Percentiles rank a stretch among this genome's conserved stretches.
Evolutionary conservation across 2,888 invertebrate species (phyloP).

Genomic region (Temnothorax ravouxi): DNA sequence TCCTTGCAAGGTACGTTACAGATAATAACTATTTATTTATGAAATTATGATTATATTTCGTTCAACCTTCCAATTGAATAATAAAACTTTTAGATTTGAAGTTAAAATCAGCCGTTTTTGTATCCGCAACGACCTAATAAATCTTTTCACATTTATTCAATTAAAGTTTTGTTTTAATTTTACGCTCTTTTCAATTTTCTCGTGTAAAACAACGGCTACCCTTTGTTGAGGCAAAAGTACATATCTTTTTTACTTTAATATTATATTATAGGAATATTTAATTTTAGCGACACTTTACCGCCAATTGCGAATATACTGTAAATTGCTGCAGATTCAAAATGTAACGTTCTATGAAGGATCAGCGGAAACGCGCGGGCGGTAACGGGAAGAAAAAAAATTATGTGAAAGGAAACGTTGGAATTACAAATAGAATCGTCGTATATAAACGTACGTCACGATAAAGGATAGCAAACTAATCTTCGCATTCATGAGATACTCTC

Average conservation of each 20-base stretch:
- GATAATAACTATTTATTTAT: background rate
- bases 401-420: conserved; percentile 14
- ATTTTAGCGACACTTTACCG: background rate
- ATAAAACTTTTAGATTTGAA: background rate
- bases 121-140: background rate
- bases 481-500: conserved; percentile 57
- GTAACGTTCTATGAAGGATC: background rate
- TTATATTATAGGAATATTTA: background rate
- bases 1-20: background rate
- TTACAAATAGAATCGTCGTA: background rate
- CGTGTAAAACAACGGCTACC: background rate
- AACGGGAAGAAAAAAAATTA: background rate
- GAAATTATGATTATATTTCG: background rate
- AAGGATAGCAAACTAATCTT: conserved; percentile 55
- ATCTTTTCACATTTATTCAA: background rate
- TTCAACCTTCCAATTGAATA: background rate
- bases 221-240: background rate
- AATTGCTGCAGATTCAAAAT: background rate
- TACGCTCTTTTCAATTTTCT: background rate
- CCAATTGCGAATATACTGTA: background rate
- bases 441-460: background rate
- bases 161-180: background rate
- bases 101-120: background rate
- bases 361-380: background rate
- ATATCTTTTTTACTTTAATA: background rate